These are phyloP conservation scores for Periophthalmus modestus DNA, from an alignment of 2,113 vertebrate species.

Conservation along the genomic window DNA sequence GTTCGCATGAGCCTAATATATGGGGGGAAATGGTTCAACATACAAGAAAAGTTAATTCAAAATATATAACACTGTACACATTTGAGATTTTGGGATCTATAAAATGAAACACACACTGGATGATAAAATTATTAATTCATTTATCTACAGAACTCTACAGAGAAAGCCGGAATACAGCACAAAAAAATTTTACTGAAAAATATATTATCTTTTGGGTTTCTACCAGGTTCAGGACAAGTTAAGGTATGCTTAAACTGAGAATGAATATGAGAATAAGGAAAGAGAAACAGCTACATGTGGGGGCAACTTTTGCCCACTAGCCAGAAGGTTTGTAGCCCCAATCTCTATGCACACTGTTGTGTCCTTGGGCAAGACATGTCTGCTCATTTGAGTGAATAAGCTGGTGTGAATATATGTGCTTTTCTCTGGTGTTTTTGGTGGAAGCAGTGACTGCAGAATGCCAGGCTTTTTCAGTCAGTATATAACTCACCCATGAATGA, in stretches of 20 bases:
- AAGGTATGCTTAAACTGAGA: neutral
- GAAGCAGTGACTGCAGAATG: no score
- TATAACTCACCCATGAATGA: no score
- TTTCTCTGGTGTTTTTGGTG: no score
- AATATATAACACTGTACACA: neutral
- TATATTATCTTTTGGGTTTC: neutral
- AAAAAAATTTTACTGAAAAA: neutral
- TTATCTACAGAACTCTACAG: neutral
- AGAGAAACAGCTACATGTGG: neutral
- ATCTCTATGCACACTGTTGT: no score
- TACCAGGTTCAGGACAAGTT: neutral
- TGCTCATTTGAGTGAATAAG: no score
- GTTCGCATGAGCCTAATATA: neutral
- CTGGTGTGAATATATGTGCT: no score
- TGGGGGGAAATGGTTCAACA: neutral
- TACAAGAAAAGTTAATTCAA: neutral
- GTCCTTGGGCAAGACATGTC: no score
- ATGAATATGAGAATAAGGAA: neutral
- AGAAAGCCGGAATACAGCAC: neutral
- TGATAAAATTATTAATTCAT: neutral
- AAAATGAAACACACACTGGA: neutral
- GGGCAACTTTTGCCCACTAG: neutral
- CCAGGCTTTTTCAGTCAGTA: no score
- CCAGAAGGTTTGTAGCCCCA: no score
- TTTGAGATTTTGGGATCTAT: neutral